A percentile compares a stretch with the other conserved stretches of the same genome.
These are phyloP conservation scores for Uria aalge DNA, from an alignment of 2,113 vertebrate genomes.

Conservation along the genomic window DNA sequence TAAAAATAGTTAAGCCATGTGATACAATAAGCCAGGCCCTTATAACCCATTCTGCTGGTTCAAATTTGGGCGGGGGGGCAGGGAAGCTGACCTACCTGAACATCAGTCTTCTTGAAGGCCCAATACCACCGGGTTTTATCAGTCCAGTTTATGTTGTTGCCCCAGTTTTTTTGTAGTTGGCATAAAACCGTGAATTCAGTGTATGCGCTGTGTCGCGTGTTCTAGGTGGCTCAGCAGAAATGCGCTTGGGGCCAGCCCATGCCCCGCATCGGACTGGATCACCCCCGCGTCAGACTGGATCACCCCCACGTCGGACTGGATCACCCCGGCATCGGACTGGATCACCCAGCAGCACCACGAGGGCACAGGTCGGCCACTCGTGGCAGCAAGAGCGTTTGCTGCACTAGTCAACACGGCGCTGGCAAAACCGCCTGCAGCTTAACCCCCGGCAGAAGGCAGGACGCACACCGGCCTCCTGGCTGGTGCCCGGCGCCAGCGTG, in stretches of 20 bases:
- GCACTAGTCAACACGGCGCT: neutral
- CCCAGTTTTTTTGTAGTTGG: neutral
- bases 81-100: neutral
- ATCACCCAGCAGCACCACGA: neutral
- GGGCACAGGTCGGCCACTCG: accelerated
- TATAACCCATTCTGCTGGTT: neutral
- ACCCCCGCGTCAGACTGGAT: neutral
- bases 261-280: neutral
- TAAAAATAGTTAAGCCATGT: neutral
- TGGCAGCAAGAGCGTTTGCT: neutral
- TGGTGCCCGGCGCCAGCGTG: neutral
- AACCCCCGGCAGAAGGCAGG: neutral
- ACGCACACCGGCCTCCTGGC: neutral
- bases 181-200: neutral
- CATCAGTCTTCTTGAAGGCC: neutral
- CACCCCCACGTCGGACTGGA: neutral
- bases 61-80: too few relatives aligned
- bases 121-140: neutral
- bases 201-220: accelerated
- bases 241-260: neutral
- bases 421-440: neutral
- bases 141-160: neutral
- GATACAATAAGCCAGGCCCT: neutral
- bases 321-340: neutral
- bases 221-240: neutral